phyloP scores from a whole-genome alignment of 2,797 vertebrate species.

The Ceryle rudis region DNA sequence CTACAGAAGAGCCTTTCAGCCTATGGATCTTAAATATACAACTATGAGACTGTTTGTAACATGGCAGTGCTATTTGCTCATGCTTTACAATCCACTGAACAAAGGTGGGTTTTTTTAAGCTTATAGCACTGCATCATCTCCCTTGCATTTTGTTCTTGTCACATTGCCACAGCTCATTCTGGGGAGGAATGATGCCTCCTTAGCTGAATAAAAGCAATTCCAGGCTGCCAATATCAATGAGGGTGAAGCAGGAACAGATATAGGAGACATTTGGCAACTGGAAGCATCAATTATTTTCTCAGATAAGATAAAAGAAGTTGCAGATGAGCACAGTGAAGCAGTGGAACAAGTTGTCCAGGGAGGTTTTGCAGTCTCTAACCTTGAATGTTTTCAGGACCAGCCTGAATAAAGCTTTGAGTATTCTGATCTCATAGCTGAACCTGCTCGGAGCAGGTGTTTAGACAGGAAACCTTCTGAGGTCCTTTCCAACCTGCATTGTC shows the following conservation, averaged over 20 bases:
- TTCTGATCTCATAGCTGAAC: not conserved
- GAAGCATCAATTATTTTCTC: conserved; percentile 19
- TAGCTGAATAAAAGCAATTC: not conserved
- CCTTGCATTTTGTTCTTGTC: not conserved
- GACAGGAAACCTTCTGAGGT: not conserved
- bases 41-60: not conserved
- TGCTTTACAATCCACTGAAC: not conserved
- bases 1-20: not conserved
- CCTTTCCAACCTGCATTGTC: not conserved
- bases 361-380: not conserved
- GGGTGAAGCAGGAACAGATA: not conserved
- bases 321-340: not conserved
- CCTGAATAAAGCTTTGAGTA: not conserved
- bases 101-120: not conserved
- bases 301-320: conserved; percentile 20
- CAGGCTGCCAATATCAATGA: not conserved
- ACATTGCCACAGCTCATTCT: not conserved
- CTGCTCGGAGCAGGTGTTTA: not conserved
- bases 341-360: conserved; percentile 21
- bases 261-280: not conserved
- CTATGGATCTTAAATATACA: not conserved
- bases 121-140: not conserved
- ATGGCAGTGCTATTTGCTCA: not conserved
- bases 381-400: not conserved
- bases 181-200: not conserved